Evolutionary conservation across 53 echinoderm and acorn worm genomes (phyloP), one percentile per base, ranked within the genome.

Genomic region (Astropecten irregularis): DNA sequence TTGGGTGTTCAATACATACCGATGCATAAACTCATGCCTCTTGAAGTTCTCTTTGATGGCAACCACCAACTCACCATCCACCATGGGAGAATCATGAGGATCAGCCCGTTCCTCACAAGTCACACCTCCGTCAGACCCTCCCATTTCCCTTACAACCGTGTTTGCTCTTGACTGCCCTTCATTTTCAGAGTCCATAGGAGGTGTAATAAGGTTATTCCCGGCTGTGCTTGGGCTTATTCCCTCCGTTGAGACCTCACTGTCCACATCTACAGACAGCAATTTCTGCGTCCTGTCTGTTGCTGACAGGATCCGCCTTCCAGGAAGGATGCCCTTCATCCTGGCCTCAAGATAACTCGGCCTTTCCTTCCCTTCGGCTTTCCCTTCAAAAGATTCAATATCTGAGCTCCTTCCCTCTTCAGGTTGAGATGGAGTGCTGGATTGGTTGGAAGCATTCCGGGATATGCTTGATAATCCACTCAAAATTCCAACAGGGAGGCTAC

Each of bases 11-110:
- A 18, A 44, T 60, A 60, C 77, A 62, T 44, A 79, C 79, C 79
- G 60, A 44, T 46, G 32, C 25, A 95, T 40, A 21, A 77, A 67
- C 58, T 87, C 90, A 55, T 90, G 88, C 22, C 87, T 69, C 57
- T 93, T 93, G 65, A 87, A 55, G 82, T 89, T 88, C 37, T 94
- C 94, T 71, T 76, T 86, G 13, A 83, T 42, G 20, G 77, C 89
- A 16, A 91, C 37, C 10, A 91, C 82, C 74, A 86, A 77, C 63
- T 94, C 94, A 7, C 89, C 91, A 71, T 91, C 91, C 19, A 88
- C 66, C 14, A 94, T 64, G 7, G 86, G 85, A 22, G 49, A 60
- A 34, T 66, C 56, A 10, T 28, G 47, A 47, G 27, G 3, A 0
- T 21, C 30, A 0, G 1, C 14, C 16, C 8, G 25, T 3, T 63